Percentiles rank a stretch among this genome's conserved stretches.
Evolutionary conservation across 1,140 invertebrate genomes (phyloP).

Genomic region (Anagrus nilaparvatae): DNA sequence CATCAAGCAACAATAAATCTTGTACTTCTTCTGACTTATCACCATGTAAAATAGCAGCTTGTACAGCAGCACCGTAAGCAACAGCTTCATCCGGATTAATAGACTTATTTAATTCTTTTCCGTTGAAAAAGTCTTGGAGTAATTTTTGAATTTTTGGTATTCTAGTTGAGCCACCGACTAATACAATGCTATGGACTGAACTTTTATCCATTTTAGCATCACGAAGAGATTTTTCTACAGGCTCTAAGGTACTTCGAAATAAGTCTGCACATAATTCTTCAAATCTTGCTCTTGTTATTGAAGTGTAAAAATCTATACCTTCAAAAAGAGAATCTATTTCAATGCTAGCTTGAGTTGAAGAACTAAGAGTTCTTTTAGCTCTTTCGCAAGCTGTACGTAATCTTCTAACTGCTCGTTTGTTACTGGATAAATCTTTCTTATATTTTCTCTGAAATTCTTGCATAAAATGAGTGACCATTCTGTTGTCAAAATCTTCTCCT

Average conservation of each 20-base stretch:
- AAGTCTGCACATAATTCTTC: constrained; percentile 62
- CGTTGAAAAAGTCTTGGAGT: constrained; percentile 54
- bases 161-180: constrained; percentile 51
- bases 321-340: constrained; percentile 69
- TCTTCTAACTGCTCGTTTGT: constrained; percentile 58
- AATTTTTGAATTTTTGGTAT: constrained; percentile 53
- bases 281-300: constrained; percentile 60
- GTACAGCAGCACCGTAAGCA: constrained; percentile 62
- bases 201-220: constrained; percentile 63
- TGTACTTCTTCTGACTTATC: constrained; percentile 49
- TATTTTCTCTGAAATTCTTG: constrained; percentile 62
- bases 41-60: constrained; percentile 57
- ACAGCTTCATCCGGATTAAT: constrained; percentile 71
- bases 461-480: constrained; percentile 60
- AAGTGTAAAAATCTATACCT: constrained; percentile 63
- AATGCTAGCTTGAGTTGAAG: constrained; percentile 61
- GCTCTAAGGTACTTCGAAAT: constrained; percentile 53
- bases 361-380: constrained; percentile 69
- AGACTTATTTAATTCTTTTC: constrained; percentile 57
- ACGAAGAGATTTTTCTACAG: constrained; percentile 57
- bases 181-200: constrained; percentile 45
- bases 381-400: constrained; percentile 71
- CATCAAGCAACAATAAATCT: constrained; percentile 66
- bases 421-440: constrained; percentile 51
- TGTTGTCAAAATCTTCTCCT: constrained; percentile 71